Conservation (phyloP, 2,797 vertebrate species). For the Mormyrus hasselquistii region DNA sequence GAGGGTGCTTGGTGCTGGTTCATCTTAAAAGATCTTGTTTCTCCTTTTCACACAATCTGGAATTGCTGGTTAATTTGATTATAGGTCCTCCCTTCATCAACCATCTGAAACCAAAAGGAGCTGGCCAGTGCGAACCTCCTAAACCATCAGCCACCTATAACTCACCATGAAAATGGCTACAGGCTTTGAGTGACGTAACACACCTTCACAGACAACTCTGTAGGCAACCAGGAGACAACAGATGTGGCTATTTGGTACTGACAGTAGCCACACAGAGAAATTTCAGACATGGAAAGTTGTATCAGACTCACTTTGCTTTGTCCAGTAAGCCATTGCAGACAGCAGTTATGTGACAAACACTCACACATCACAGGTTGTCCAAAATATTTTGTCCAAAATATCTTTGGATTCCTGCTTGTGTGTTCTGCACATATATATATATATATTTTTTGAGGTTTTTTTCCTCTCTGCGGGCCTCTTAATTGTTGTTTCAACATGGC, state of each 20-base stretch:
- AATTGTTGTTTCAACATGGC: neutral
- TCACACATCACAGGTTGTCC: neutral
- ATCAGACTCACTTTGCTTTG: neutral
- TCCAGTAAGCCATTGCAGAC: neutral
- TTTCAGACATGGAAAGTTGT: neutral
- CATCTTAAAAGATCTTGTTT: neutral
- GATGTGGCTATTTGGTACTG: neutral
- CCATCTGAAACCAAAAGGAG: neutral
- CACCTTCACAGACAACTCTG: neutral
- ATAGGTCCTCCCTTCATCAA: neutral
- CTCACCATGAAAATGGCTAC: neutral
- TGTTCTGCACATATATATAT: neutral
- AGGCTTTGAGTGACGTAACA: neutral
- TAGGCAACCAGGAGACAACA: neutral
- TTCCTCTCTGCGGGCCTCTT: neutral
- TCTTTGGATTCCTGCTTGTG: neutral
- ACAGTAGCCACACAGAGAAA: neutral
- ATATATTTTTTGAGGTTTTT: neutral
- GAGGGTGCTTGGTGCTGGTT: neutral
- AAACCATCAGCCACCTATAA: neutral
- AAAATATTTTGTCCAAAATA: neutral
- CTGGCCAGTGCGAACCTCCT: neutral
- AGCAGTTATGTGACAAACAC: neutral
- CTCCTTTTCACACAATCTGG: neutral
- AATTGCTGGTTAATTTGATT: neutral